Evolutionary conservation across 1,140 invertebrate species (phyloP), one percentile per base, ranked within the genome.

Genomic region (Ceratoteleas bidentatus): DNA sequence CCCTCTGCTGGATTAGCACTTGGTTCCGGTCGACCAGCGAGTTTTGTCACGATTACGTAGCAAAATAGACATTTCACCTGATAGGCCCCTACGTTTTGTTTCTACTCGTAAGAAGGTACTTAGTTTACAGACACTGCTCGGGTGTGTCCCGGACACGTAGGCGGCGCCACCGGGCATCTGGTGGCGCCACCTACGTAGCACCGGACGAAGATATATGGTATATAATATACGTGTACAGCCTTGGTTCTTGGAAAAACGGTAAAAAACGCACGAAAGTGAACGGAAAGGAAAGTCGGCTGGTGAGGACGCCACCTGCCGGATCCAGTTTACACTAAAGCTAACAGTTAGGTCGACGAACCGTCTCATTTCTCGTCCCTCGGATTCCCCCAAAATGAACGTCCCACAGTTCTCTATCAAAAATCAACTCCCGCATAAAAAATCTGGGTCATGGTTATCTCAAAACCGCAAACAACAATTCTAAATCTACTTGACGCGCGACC

Each of bases 41-140:
- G 78, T 85, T 32, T 36, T 32, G 11, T 84, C 60, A 62, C 15
- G 57, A 73, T 49, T 45, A n/a, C 81, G 74, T 86, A 86, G 69
- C 64, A 86, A 84, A 86, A 86, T 84, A 86, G 79, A 81, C 64
- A 64, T 81, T 84, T 68, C 50, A 61, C 64, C 66, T 54, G 68
- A 69, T 85, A 82, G 53, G 78, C 57, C 24, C 34, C 61, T 80
- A 72, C 33, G 38, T 15, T 60, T 70, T 65, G 13, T 50, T 81
- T 73, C 60, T 33, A 11, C 32, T 60, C 16, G 43, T 65, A 32
- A 66, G 32, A 68, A 79, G 76, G 76, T 79, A 79, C 76, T 45
- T 68, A 52, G 47, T 60, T 70, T 73, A 61, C 53, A 68, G 77
- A 68, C 68, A 64, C 34, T 49, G 43, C 56, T 52, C 10, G 49